phyloP scores from a whole-genome alignment of 1,140 invertebrate genomes.

The Zaprionus ornatus region DNA sequence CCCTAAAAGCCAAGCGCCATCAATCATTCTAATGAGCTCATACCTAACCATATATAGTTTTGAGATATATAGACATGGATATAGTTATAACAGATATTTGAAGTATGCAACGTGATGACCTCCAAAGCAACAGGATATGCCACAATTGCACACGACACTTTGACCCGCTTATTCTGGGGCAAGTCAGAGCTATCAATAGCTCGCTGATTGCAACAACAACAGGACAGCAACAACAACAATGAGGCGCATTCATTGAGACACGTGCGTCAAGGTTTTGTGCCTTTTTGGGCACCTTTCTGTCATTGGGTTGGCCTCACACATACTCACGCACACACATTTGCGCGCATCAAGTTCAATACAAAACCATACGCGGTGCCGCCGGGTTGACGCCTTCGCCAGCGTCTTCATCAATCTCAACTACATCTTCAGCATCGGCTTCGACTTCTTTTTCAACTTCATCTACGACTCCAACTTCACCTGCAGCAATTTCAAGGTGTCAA shows the following conservation, averaged over 20 bases:
- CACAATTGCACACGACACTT: background rate
- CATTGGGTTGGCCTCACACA: background rate
- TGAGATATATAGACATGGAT: background rate
- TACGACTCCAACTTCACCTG: conserved; percentile 26
- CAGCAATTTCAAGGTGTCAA: conserved; percentile 49
- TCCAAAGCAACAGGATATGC: background rate
- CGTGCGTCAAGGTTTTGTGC: conserved; percentile 23
- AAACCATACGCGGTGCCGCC: background rate
- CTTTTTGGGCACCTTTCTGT: conserved; percentile 9
- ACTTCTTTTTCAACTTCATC: conserved; percentile 7
- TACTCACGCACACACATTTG: conserved; percentile 5
- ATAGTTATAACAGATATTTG: background rate
- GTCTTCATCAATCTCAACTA: conserved; percentile 16
- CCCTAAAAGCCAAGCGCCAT: conserved; percentile 8
- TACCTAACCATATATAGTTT: background rate
- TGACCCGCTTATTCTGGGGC: background rate
- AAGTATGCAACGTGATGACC: background rate
- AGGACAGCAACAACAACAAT: background rate
- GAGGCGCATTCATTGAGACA: conserved; percentile 27
- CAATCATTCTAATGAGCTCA: conserved; percentile 12
- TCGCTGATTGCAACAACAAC: background rate
- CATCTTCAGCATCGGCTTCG: background rate
- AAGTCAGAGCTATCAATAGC: background rate
- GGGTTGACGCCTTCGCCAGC: background rate
- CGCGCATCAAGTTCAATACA: conserved; percentile 29